phyloP scores from a whole-genome alignment of 2,113 vertebrate species.

The Macaca fascicularis region T2T-MFA8v1.1 NC_088379.1:36114001-36114500 shows the following conservation, averaged over 20 bases:
- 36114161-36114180: not conserved
- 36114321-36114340: not conserved
- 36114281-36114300: not conserved
- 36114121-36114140: not conserved
- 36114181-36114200: not conserved
- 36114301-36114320: not conserved
- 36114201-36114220: not conserved
- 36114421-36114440: not conserved
- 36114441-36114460: not conserved
- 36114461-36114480: no score
- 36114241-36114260: not conserved
- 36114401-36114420: not conserved
- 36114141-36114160: not conserved
- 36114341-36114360: not conserved
- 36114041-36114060: not conserved
- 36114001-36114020: not conserved
- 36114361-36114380: not conserved
- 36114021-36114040: not conserved
- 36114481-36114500: no score
- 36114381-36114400: not conserved
- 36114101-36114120: not conserved
- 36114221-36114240: not conserved
- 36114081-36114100: not conserved
- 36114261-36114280: not conserved
- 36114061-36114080: not conserved